Percentiles rank a stretch among this genome's conserved stretches.
These are phyloP conservation scores for Squalus acanthias DNA, from an alignment of 2,797 vertebrate genomes.

Conservation along the genomic window DNA sequence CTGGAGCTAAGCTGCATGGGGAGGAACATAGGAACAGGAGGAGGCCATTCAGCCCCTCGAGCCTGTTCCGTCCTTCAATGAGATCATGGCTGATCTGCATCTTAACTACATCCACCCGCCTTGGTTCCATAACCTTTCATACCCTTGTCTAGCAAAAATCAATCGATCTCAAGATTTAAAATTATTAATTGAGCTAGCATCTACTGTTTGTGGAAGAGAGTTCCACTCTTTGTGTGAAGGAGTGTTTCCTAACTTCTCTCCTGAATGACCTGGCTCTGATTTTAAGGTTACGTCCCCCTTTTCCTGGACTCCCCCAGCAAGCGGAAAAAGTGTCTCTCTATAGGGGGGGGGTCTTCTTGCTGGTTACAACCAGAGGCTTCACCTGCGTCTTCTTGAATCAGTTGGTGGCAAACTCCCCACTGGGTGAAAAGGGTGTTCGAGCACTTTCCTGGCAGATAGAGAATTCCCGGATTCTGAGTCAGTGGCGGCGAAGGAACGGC, in stretches of 20 bases:
- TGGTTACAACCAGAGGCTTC: neutral
- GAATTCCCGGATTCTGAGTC: neutral
- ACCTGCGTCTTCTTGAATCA: neutral
- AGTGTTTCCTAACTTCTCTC: too few relatives aligned
- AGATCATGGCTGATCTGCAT: neutral
- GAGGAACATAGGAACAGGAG: neutral
- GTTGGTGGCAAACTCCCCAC: neutral
- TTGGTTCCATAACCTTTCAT: too few relatives aligned
- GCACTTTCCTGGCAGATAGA: neutral
- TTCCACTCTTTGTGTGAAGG: too few relatives aligned
- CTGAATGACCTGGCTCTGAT: too few relatives aligned
- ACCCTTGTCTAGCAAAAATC: too few relatives aligned
- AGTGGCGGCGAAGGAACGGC: neutral
- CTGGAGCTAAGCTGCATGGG: neutral
- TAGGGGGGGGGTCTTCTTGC: too few relatives aligned
- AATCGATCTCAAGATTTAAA: too few relatives aligned
- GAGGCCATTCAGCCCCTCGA: neutral
- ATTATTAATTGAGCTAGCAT: too few relatives aligned
- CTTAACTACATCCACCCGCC: neutral
- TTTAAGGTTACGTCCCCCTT: too few relatives aligned
- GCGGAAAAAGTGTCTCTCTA: neutral
- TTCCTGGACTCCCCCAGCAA: neutral
- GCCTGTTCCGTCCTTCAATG: neutral
- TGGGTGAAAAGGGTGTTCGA: neutral
- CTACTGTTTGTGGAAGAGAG: too few relatives aligned